phyloP scores from a whole-genome alignment of 2,797 vertebrate species.

The Scolopax bukidnonensis region DNA sequence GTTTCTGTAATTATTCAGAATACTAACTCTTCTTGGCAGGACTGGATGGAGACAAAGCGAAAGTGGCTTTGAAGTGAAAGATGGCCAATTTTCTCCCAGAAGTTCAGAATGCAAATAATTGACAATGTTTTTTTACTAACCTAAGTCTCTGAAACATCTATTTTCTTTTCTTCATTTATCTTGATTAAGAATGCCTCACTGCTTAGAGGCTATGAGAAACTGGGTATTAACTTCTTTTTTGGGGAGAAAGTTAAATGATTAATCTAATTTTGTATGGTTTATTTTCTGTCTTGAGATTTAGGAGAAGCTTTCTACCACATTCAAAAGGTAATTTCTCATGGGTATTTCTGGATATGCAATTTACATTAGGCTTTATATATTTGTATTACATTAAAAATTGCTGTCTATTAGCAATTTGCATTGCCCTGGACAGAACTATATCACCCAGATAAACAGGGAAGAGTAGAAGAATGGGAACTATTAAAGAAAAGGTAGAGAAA shows the following conservation, averaged over 20 bases:
- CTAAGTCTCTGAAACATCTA: constrained; percentile 35
- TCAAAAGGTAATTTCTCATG: constrained; percentile 1
- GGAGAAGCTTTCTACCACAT: not conserved
- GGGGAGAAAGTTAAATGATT: constrained; percentile 58
- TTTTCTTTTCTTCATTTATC: constrained; percentile 66
- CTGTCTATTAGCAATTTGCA: not conserved
- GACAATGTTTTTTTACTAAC: not conserved
- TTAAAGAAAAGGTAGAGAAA: not conserved
- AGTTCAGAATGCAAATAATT: constrained; percentile 38
- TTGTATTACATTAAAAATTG: not conserved
- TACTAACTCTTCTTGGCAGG: not conserved
- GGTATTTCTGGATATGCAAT: constrained; percentile 8
- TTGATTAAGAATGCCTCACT: constrained; percentile 72
- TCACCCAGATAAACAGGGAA: not conserved
- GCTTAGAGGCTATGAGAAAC: constrained; percentile 52
- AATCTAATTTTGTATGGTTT: constrained; percentile 28
- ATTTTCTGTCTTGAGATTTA: not conserved
- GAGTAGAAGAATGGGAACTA: not conserved
- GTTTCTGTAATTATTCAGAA: not conserved
- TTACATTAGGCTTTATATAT: not conserved
- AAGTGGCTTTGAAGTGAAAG: not conserved
- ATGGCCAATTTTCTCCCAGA: constrained; percentile 15
- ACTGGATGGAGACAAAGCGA: not conserved
- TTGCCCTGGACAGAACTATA: not conserved
- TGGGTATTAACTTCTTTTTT: constrained; percentile 51